Base-by-base conservation (phyloP, 2,113 vertebrate species). In the Melanotaenia duboulayi region DNA sequence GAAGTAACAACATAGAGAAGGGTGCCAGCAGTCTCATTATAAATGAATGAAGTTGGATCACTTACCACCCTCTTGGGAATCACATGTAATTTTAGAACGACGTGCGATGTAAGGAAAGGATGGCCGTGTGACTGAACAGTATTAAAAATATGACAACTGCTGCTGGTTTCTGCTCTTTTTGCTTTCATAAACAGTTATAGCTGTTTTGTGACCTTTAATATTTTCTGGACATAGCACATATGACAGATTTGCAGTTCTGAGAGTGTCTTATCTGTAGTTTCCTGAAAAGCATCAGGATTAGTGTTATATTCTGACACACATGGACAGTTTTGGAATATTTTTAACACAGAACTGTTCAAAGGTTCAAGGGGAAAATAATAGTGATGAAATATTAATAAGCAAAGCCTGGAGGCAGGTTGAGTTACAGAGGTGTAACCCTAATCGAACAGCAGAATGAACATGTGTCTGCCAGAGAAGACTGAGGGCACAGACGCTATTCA, bases 351-450 rank as follows among this genome's bases (percentile, higher is more conserved):
- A 23, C 35, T 39, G 59, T 71, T 71, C 5, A 59, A 35, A 11
- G 58, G 20, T 54, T 85, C 81, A 71, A 59, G 48, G 52, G 58
- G 42, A 82, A 73, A 74, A 39, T 76, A 52, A 55, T 28, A 62
- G 19, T 4, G 24, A 68, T 94, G 46, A 92, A 94, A 91, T 83
- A 90, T 90, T 91, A 67, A 94, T 93, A 89, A 93, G 84, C 70
- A 85, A 80, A 84, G 84, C 87, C 85, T 70, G 50, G 2, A 63
- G 75, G n/a, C 49, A 61, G 91, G 80, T 94, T 40, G 9, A 51
- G 83, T 95, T 94, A 90, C 93, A 89, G 74, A 72, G 19, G 71
- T 88, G 93, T 90, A 91, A 93, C 87, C 66, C 85, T 89, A 92
- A 90, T 92, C 90, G 78, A 80, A 88, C 74, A 40, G 77, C 71